Evolutionary conservation across 2,113 vertebrate species (phyloP).

Genomic region (Orthochromis malagaraziensis): DNA sequence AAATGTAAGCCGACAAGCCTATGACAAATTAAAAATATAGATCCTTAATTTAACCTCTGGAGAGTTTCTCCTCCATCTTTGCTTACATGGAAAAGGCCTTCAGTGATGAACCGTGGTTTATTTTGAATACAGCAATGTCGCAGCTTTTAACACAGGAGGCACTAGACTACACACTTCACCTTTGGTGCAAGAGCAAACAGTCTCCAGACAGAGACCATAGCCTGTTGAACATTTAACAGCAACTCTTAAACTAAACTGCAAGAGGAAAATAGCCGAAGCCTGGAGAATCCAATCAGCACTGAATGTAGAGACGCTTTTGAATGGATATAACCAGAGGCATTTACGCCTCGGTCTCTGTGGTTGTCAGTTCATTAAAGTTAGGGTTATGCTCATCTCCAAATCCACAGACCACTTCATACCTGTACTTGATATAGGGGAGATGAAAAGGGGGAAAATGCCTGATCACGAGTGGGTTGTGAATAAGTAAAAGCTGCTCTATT

Average conservation of each 20-base stretch:
- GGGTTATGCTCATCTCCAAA: neutral
- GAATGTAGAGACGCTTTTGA: slow-evolving; percentile 1
- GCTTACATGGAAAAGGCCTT: neutral
- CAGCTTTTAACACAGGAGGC: neutral
- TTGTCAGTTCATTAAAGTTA: neutral
- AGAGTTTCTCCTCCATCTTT: neutral
- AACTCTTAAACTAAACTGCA: neutral
- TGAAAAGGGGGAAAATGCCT: neutral
- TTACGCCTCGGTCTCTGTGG: neutral
- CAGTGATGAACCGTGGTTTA: neutral
- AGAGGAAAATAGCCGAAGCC: neutral
- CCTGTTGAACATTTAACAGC: neutral
- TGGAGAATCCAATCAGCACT: neutral
- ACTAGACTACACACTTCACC: slow-evolving; percentile 10
- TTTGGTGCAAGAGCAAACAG: neutral
- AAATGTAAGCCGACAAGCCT: neutral
- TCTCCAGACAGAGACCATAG: neutral
- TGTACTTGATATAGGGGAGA: neutral
- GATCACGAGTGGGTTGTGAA: neutral
- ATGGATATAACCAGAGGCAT: neutral
- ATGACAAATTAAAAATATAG: neutral
- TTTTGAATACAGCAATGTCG: neutral
- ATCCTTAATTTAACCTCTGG: neutral
- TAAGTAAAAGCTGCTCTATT: neutral
- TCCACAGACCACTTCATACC: neutral